A percentile compares a stretch with the other conserved stretches of the same genome.
phyloP scores from a whole-genome alignment of 2,797 vertebrate species.

The Coregonus sp. region DNA sequence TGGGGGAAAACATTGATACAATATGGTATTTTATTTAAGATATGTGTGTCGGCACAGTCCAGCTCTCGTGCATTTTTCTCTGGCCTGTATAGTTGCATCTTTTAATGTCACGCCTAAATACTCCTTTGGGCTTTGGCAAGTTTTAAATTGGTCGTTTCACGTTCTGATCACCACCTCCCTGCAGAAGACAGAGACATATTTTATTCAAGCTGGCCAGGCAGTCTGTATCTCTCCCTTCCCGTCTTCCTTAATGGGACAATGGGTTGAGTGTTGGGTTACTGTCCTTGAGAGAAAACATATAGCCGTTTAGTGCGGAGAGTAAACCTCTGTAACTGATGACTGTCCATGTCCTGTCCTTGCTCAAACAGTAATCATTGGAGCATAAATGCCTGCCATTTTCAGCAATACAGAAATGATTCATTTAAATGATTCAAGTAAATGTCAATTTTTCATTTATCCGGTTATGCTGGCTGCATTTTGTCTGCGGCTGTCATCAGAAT shows the following conservation, averaged over 20 bases:
- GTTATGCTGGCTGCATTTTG: background rate
- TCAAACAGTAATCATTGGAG: background rate
- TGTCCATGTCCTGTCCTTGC: background rate
- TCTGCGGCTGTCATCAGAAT: background rate
- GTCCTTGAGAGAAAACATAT: background rate
- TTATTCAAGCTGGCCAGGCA: slow-evolving; percentile 46
- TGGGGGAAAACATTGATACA: background rate
- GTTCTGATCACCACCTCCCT: slow-evolving; percentile 56
- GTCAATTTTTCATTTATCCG: background rate
- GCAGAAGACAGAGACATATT: slow-evolving; percentile 51
- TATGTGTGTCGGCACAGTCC: background rate
- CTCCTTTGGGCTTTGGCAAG: slow-evolving; percentile 38
- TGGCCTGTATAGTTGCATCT: background rate
- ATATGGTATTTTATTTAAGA: background rate
- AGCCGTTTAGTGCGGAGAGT: background rate
- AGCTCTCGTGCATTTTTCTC: background rate
- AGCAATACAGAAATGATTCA: background rate
- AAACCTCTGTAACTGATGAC: background rate
- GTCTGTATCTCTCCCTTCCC: background rate
- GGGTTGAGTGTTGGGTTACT: background rate
- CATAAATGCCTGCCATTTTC: background rate
- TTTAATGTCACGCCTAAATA: slow-evolving; percentile 46
- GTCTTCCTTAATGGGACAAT: background rate
- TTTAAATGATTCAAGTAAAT: background rate
- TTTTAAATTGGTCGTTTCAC: slow-evolving; percentile 67